Evolutionary conservation across 2,888 invertebrate genomes (phyloP), one percentile per base, ranked within the genome.

Genomic region (Vannuccia rotundouncinata): DNA sequence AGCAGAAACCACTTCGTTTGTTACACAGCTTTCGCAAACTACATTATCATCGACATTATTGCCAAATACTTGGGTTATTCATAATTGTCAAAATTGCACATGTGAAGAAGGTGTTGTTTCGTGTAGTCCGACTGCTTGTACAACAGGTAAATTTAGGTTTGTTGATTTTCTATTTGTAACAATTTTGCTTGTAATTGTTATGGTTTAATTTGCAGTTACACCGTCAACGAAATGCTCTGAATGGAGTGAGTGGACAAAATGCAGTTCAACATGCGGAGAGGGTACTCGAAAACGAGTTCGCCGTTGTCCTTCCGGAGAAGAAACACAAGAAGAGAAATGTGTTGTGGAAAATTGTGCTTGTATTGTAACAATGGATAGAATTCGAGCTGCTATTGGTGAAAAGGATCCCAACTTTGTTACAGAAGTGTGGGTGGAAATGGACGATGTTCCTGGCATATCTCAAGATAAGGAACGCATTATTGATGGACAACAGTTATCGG

Each of bases 241-340:
- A 45, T 75, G 75, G 75, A 29, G 29, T 13, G 75, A 75, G 1
- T 75, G 75, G 75, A 75, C 29, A 29, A 1, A 29, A 0, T 75
- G 75, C 28, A 29, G 29, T 1, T 22, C 25, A 22, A 25, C 2
- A 0, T 75, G 75, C 75, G 75, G 75, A 22, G 29, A 22, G 2
- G 75, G 75, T 29, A 5, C 75, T 5, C 22, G 75, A 1, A 75
- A 75, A 30, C 75, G 75, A 1, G 30, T 29, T 30, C 75, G 75
- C 22, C 0, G 30, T 1, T 75, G 75, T 5, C 75, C 29, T 29
- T n/a, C 22, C 22, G 30, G 2, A 22, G 75, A 75, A 22, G 22
- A 29, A 13, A 75, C 29, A 29, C 75, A 75, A 17, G 2, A 29
- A 13, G 75, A 75, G 75, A n/a, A 22, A 1, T 75, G 75, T 30